Evolutionary conservation across 2,888 invertebrate species (phyloP).

Genomic region (Drosophila yooni): DNA sequence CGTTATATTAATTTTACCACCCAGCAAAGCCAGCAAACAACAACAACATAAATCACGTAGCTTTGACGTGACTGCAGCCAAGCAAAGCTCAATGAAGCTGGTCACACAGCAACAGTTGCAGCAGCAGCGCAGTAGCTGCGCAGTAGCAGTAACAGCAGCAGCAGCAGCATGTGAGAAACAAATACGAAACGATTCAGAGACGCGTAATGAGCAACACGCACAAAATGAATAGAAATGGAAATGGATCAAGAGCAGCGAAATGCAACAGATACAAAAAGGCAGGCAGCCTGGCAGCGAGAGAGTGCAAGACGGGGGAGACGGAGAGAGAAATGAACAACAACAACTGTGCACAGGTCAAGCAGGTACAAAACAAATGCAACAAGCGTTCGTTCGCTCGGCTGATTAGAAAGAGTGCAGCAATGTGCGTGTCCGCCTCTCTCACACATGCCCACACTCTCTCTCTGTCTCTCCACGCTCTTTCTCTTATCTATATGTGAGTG

Average conservation of each 20-base stretch:
- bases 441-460: conserved; percentile 1
- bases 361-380: conserved; percentile 76
- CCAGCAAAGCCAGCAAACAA: conserved; percentile 36
- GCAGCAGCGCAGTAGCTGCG: conserved; percentile 8
- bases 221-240: conserved; percentile 77
- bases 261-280: conserved; percentile 63
- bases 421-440: conserved; percentile 52
- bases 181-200: conserved; percentile 37
- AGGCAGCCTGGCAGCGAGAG: not conserved
- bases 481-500: conserved; percentile 4
- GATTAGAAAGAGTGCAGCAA: conserved; percentile 77
- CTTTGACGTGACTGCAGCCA: conserved; percentile 73
- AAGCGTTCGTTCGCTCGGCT: conserved; percentile 70
- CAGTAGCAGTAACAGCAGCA: conserved; percentile 10
- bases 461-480: conserved; percentile 2
- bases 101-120: conserved; percentile 38
- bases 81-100: conserved; percentile 76
- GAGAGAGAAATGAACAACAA: conserved; percentile 23
- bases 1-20: conserved; percentile 73
- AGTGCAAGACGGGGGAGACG: conserved; percentile 1
- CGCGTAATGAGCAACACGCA: conserved; percentile 75
- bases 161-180: conserved; percentile 49
- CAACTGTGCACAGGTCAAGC: conserved; percentile 68
- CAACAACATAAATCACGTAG: conserved; percentile 62
- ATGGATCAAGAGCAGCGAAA: conserved; percentile 76